phyloP scores from a whole-genome alignment of 2,888 invertebrate species.

The Globia sparganii region DNA sequence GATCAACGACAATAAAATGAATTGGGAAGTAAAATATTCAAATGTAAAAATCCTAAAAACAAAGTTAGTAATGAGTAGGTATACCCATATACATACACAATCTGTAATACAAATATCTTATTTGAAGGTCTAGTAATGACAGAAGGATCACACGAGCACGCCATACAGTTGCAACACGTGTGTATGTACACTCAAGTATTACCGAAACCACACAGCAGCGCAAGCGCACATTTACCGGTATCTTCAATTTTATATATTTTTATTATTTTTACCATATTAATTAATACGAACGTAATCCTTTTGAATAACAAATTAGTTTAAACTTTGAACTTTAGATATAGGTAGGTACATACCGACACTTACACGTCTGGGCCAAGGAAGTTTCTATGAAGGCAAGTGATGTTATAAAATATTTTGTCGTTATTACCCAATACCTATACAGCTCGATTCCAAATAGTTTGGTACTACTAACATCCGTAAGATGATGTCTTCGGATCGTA shows the following conservation, averaged over 20 bases:
- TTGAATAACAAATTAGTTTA: constrained; percentile 57
- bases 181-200: constrained; percentile 34
- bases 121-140: constrained; percentile 48
- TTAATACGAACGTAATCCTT: constrained; percentile 47
- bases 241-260: constrained; percentile 15
- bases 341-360: constrained; percentile 27
- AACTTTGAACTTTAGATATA: constrained; percentile 66
- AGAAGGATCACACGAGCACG: constrained; percentile 49
- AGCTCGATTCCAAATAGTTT: neutral
- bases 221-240: constrained; percentile 15
- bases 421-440: constrained; percentile 25
- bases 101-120: constrained; percentile 40
- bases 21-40: constrained; percentile 3
- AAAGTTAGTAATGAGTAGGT: neutral
- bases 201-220: constrained; percentile 28
- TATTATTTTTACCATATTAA: constrained; percentile 37
- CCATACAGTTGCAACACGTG: constrained; percentile 42
- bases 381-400: constrained; percentile 30
- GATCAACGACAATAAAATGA: neutral
- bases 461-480: neutral
- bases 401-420: constrained; percentile 30
- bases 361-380: constrained; percentile 35
- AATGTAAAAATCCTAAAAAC: constrained; percentile 20
- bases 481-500: neutral
- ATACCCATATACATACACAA: constrained; percentile 41